Base-by-base conservation (phyloP, 1,140 invertebrate species). In the Pissodes strobi region DNA sequence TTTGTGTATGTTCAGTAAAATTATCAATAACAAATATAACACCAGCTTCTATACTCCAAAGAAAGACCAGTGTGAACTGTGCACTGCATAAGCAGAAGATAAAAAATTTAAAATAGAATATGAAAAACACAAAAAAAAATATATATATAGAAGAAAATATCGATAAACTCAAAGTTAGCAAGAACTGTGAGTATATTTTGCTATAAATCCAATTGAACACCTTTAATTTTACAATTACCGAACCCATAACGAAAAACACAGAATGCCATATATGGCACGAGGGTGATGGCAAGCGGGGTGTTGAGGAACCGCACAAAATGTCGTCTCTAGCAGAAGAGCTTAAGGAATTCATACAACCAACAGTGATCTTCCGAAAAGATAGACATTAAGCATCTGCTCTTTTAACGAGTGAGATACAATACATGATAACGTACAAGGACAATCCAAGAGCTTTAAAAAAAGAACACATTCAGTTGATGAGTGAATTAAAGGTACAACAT, bases 21-120 rank as follows among this genome's bases (percentile, higher is more conserved):
- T 72, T 53, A 77, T 76, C 57, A 74, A 76, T 46, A 69, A 46
- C 8, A 49, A 68, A 49, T 78, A 76, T 25, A 77, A 78, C 64
- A 69, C 78, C 48, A 59, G 59, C 62, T 78, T 77, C 55, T 74
- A 71, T 55, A 69, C 67, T 51, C 75, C 76, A 70, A 80, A 46
- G 15, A 46, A 80, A 67, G 76, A 80, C 67, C 72, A 74, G 49
- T 79, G 78, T 53, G 76, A 56, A 65, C 69, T 52, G 55, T 65
- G 4, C 77, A 66, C 41, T 34, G 30, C 43, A 41, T 60, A 70
- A 52, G 67, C 69, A 57, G 74, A 73, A 43, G 37, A n/a, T n/a
- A n/a, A n/a, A n/a, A n/a, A n/a, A n/a, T n/a, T n/a, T n/a, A n/a
- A n/a, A n/a, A n/a, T n/a, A n/a, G n/a, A n/a, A n/a, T 34, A 34